Base-by-base conservation (phyloP, 2,797 vertebrate genomes). In the Orestias chungarensis region DNA sequence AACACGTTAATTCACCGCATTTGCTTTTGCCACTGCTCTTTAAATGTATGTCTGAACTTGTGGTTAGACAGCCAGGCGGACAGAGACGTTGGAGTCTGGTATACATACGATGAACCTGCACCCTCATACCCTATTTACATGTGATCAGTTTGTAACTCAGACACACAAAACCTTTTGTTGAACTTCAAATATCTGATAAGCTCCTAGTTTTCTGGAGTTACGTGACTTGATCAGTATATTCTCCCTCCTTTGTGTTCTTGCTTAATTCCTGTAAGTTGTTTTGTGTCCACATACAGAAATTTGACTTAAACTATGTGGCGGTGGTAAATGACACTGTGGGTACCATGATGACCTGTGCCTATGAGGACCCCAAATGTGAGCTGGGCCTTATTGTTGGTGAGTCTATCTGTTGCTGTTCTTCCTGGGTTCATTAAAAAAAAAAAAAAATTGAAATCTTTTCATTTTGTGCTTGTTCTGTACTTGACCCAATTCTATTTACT, bases 311-410 rank as follows among this genome's bases (percentile, higher is more conserved):
- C 0, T 97, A 98, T 75, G 97, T 99, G 0, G 98, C 98, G 0
- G 91, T 99, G 79, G 97, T 99, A 29, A 99, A 99, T 0, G 98
- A 99, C 92, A 99, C 98, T 0, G 97, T 99, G 0, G 98, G 98
- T 47, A 99, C 98, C 7, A 99, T 99, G 98, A 99, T 99, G 97
- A 96, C 97, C 23, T 99, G 98, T 14, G 95, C 95, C 6, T 97
- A 98, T 0, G 96, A 99, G 82, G 97, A 99, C 83, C 96, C 96
- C 0, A 86, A 90, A 1, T 99, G 98, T 75, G 97, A 99, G 92
- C 95, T 99, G 1, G 97, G 97, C 64, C 96, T 99, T 42, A 99
- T 99, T 0, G 95, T 99, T 0, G 98, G 98, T 99, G 89, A 94
- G 96, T 79, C 31, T 66, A 44, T 38, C 29, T 9, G 35, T 17